A percentile compares a stretch with the other conserved stretches of the same genome.
Evolutionary conservation across 2,113 vertebrate genomes (phyloP).

Genomic region (Puntigrus tetrazona): DNA sequence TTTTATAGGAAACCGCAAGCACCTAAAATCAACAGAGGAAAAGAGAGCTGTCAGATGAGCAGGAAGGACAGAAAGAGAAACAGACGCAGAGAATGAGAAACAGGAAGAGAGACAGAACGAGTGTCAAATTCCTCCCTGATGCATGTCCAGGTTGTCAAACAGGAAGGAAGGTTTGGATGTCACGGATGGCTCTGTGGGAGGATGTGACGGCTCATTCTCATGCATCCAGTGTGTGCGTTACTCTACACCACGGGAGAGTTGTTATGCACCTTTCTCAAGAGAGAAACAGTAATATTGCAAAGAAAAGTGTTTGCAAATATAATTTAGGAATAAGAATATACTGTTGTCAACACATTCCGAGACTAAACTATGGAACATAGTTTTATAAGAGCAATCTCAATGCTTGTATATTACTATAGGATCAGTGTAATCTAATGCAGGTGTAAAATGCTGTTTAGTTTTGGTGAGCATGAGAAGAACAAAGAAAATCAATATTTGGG

Average conservation of each 20-base stretch:
- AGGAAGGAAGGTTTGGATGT: constrained; percentile 21
- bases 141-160: constrained; percentile 31
- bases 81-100: not conserved
- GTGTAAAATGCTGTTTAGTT: not conserved
- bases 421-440: not conserved
- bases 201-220: constrained; percentile 11
- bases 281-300: not conserved
- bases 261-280: not conserved
- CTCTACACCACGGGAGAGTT: constrained; percentile 2
- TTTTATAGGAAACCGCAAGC: constrained; percentile 19
- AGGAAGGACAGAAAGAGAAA: not conserved
- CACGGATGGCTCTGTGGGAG: constrained; percentile 31
- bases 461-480: constrained; percentile 35
- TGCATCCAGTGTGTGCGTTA: constrained; percentile 11
- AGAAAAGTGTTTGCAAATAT: not conserved
- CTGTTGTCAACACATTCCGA: not conserved
- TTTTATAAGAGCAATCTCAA: not conserved
- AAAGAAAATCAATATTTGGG: constrained; percentile 64
- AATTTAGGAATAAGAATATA: not conserved
- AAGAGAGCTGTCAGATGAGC: constrained; percentile 11
- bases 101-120: not conserved
- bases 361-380: not conserved
- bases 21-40: constrained; percentile 16
- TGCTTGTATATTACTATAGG: not conserved
- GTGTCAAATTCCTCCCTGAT: constrained; percentile 30